Conservation (phyloP, 2,888 invertebrate species). For the Orthosia gothica region DNA sequence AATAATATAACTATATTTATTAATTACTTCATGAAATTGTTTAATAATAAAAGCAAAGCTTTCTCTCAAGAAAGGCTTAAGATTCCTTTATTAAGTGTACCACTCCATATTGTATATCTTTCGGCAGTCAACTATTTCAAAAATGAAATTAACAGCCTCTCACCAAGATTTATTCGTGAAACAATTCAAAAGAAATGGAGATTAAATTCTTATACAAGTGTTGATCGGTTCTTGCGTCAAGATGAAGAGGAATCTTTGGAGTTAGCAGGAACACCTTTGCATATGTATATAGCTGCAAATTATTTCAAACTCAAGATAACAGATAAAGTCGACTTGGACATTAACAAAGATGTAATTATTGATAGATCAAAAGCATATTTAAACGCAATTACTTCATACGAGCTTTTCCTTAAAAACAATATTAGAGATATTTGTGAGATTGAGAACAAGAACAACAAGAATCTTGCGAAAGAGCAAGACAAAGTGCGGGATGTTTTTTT, state of each 20-base stretch:
- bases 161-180: slow-evolving; percentile 63
- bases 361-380: slow-evolving; percentile 67
- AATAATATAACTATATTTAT: slow-evolving; percentile 69
- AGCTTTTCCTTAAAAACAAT: slow-evolving; percentile 68
- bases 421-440: slow-evolving; percentile 63
- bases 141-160: slow-evolving; percentile 69
- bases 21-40: slow-evolving; percentile 60
- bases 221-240: slow-evolving; percentile 66
- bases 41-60: slow-evolving; percentile 34
- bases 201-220: slow-evolving; percentile 60
- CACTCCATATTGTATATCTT: slow-evolving; percentile 70
- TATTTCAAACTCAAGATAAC: slow-evolving; percentile 71
- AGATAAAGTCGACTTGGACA: slow-evolving; percentile 64
- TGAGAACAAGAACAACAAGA: slow-evolving; percentile 38
- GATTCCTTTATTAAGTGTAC: slow-evolving; percentile 69
- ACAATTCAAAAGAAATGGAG: slow-evolving; percentile 65
- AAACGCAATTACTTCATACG: slow-evolving; percentile 67
- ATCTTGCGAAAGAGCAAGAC: slow-evolving; percentile 47
- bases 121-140: slow-evolving; percentile 65
- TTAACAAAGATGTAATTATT: slow-evolving; percentile 56
- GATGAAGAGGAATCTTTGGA: slow-evolving; percentile 64
- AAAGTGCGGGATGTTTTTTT: slow-evolving; percentile 61
- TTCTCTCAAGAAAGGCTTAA: slow-evolving; percentile 56
- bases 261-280: slow-evolving; percentile 73
- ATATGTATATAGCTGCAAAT: slow-evolving; percentile 73